Evolutionary conservation across 2,113 vertebrate genomes (phyloP).

Genomic region (Meleagris gallopavo): DNA sequence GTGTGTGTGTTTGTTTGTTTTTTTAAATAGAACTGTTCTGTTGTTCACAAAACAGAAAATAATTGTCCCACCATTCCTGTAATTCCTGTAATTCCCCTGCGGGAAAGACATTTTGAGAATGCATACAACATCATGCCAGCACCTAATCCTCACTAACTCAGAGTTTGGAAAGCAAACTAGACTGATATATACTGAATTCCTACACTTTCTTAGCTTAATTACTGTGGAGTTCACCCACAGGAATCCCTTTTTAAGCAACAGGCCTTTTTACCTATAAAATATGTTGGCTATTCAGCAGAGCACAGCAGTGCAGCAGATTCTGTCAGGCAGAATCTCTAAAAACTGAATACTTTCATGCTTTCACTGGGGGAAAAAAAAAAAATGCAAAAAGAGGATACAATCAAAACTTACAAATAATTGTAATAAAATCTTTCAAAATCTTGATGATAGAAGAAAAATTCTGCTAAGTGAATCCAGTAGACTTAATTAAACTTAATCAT

Average conservation of each 20-base stretch:
- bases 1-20: not conserved
- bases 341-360: not conserved
- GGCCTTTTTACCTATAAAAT: not conserved
- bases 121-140: not conserved
- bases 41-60: not conserved
- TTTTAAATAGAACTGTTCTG: not conserved
- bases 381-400: not conserved
- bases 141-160: not conserved
- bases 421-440: not conserved
- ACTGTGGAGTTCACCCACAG: not conserved
- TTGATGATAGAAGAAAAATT: not conserved
- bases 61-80: not conserved
- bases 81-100: conserved; percentile 19
- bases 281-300: not conserved
- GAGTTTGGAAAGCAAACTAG: not conserved
- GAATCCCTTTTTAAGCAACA: conserved; percentile 1
- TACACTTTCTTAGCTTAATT: not conserved
- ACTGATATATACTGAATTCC: not conserved
- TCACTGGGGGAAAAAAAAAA: not conserved
- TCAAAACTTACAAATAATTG: not conserved
- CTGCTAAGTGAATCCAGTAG: not conserved
- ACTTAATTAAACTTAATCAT: not conserved
- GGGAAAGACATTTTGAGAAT: conserved; percentile 51
- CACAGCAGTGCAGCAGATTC: not conserved
- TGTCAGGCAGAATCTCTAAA: not conserved